Conservation (phyloP, 2,113 vertebrate species). For the Calyptomena viridis region DNA sequence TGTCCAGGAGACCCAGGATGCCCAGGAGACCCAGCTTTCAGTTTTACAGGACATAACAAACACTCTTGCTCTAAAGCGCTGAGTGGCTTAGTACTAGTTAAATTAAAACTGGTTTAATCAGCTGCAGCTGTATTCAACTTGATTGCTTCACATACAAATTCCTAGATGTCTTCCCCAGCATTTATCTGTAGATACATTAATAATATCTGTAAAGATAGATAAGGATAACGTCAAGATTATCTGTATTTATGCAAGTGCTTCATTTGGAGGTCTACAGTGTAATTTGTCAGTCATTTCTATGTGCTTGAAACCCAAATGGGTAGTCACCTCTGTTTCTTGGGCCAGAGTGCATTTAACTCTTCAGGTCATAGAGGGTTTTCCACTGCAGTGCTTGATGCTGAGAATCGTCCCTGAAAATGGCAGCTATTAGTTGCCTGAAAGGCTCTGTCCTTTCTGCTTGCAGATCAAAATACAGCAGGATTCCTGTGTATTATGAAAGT, state of each 20-base stretch:
- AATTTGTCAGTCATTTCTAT: neutral
- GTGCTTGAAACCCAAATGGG: neutral
- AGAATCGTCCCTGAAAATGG: neutral
- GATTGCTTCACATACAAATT: neutral
- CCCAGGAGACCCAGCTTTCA: neutral
- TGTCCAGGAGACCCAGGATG: neutral
- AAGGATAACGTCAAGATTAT: neutral
- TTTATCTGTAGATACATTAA: neutral
- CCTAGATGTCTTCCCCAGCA: neutral
- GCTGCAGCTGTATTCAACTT: neutral
- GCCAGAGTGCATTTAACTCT: neutral
- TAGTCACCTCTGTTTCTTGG: neutral
- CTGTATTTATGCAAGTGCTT: neutral
- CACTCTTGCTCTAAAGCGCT: neutral
- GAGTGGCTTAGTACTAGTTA: neutral
- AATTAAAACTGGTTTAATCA: constrained; percentile 25
- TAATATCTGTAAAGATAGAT: neutral
- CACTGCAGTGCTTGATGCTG: neutral
- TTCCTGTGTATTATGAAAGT: neutral
- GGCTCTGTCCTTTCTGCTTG: neutral
- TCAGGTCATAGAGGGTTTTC: neutral
- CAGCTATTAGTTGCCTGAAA: neutral
- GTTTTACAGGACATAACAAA: neutral
- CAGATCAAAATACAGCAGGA: neutral
- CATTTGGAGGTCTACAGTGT: neutral